Percentiles rank a stretch among this genome's conserved stretches.
These are phyloP conservation scores for Entomyzon cyanotis DNA, from an alignment of 2,113 vertebrate species.

Conservation along the genomic window DNA sequence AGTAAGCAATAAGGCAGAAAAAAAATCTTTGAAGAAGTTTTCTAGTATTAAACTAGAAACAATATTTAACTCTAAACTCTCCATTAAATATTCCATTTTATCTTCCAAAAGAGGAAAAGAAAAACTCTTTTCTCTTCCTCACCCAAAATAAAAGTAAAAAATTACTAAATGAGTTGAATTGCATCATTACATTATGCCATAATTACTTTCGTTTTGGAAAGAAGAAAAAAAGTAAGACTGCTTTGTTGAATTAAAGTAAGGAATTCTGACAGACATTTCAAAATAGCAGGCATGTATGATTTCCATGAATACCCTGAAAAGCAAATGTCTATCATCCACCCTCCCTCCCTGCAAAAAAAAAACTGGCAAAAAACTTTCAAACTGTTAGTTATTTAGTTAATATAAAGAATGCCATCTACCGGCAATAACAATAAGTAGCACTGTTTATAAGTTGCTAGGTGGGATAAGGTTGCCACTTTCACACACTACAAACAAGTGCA, in stretches of 20 bases:
- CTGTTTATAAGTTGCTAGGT: neutral
- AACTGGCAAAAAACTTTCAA: neutral
- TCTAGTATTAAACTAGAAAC: neutral
- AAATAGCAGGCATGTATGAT: neutral
- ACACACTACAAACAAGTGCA: neutral
- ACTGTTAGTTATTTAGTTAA: neutral
- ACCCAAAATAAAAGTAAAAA: neutral
- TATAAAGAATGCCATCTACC: constrained; percentile 64
- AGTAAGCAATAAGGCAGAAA: neutral
- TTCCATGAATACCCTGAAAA: neutral
- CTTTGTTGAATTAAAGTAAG: neutral
- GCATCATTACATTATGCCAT: neutral
- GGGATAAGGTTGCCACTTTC: neutral
- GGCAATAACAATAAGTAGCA: constrained; percentile 25
- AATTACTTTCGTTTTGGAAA: neutral
- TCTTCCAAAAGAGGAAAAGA: neutral
- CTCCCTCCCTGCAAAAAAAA: neutral
- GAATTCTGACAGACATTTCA: neutral
- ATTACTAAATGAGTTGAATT: neutral
- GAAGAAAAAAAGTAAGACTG: neutral
- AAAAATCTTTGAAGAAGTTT: neutral
- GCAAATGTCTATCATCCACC: neutral
- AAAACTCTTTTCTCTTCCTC: neutral
- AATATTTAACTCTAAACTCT: neutral
- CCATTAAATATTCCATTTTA: neutral